Conservation (phyloP, 2,888 invertebrate species). For the Drosophila yooni region DNA sequence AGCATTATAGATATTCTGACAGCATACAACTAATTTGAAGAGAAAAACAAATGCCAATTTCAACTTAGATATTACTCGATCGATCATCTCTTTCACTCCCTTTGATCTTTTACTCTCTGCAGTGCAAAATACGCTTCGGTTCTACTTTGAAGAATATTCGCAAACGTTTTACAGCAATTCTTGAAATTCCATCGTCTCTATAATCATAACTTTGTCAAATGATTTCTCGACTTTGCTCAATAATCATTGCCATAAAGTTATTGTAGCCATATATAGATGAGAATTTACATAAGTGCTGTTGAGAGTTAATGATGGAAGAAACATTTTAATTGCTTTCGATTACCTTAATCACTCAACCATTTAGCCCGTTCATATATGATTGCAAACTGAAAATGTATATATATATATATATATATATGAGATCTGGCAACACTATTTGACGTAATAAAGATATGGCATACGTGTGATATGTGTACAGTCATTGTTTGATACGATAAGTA, state of each 20-base stretch:
- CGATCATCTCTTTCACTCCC: neutral
- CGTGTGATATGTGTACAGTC: conserved; percentile 9
- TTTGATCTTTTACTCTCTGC: neutral
- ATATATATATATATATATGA: conserved; percentile 1
- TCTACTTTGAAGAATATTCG: conserved; percentile 2
- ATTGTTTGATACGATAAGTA: conserved; percentile 8
- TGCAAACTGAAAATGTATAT: conserved; percentile 1
- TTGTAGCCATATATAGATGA: neutral
- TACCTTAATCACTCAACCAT: conserved; percentile 7
- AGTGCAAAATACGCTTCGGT: neutral
- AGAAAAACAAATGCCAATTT: neutral
- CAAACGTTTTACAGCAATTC: neutral
- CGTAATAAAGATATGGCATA: neutral
- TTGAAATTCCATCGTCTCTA: neutral
- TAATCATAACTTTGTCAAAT: conserved; percentile 1
- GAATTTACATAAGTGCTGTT: conserved; percentile 4
- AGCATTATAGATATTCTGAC: conserved; percentile 7
- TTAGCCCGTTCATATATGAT: conserved; percentile 24
- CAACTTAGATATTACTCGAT: neutral
- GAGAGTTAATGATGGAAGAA: conserved; percentile 12
- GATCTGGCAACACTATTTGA: neutral
- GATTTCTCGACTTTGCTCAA: conserved; percentile 2
- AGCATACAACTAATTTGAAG: neutral
- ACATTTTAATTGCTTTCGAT: conserved; percentile 25
- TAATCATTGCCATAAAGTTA: neutral